Percentiles rank a stretch among this genome's conserved stretches.
phyloP scores from a whole-genome alignment of 2,888 invertebrate genomes.

The Diogma glabrata region DNA sequence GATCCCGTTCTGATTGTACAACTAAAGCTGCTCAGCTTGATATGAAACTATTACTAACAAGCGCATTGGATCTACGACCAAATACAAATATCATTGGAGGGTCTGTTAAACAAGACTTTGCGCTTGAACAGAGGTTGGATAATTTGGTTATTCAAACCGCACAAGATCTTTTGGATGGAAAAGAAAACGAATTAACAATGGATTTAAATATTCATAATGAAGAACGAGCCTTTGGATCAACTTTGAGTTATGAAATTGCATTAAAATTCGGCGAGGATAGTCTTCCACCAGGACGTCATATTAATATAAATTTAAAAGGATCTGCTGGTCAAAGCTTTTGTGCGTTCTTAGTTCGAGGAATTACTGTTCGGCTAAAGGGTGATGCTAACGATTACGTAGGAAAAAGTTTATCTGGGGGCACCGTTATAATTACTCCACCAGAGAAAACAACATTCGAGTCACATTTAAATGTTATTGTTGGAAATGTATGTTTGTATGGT shows the following conservation, averaged over 20 bases:
- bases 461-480: constrained; percentile 91
- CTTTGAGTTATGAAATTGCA: constrained; percentile 91
- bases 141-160: constrained; percentile 63
- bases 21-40: constrained; percentile 78
- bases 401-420: constrained; percentile 90
- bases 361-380: constrained; percentile 83
- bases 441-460: constrained; percentile 76
- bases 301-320: constrained; percentile 74
- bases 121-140: constrained; percentile 72
- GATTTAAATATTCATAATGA: constrained; percentile 78
- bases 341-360: constrained; percentile 86
- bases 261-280: constrained; percentile 79
- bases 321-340: constrained; percentile 99
- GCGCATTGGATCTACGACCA: constrained; percentile 81
- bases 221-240: constrained; percentile 85
- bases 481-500: constrained; percentile 96
- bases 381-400: constrained; percentile 99
- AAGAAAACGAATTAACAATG: constrained; percentile 54
- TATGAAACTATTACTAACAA: constrained; percentile 73
- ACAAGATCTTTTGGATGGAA: constrained; percentile 61
- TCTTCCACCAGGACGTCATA: constrained; percentile 60
- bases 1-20: constrained; percentile 57
- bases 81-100: constrained; percentile 86
- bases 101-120: constrained; percentile 72
- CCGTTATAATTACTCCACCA: constrained; percentile 85